A percentile compares a stretch with the other conserved stretches of the same genome.
These are phyloP conservation scores for Eurypyga helias DNA, from an alignment of 2,113 vertebrate genomes.

Conservation along the genomic window DNA sequence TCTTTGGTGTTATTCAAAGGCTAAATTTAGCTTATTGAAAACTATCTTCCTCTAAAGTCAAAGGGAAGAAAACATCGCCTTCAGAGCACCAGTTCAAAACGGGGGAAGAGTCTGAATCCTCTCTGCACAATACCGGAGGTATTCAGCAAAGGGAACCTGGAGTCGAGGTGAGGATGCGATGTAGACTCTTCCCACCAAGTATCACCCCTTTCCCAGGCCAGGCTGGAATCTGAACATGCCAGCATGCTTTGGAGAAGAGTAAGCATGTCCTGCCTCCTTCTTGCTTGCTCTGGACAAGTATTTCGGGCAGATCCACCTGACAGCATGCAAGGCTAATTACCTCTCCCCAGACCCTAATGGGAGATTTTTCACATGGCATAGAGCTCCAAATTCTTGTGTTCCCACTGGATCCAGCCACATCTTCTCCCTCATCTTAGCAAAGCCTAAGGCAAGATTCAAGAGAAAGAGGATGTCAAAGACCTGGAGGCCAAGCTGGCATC, in stretches of 20 bases:
- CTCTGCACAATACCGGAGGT: not conserved
- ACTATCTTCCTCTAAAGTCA: not conserved
- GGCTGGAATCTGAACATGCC: not conserved
- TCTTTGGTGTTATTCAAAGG: not conserved
- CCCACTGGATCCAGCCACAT: slow-evolving; percentile 50
- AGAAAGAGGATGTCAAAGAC: slow-evolving; percentile 54
- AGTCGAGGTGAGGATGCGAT: fast-evolving
- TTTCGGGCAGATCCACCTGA: not conserved
- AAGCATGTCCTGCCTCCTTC: not conserved
- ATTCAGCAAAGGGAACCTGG: not conserved
- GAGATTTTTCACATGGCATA: slow-evolving; percentile 34
- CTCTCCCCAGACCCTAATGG: slow-evolving; percentile 59
- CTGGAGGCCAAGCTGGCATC: not conserved
- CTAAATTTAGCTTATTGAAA: slow-evolving; percentile 20
- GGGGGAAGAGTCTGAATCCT: not conserved
- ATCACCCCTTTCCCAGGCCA: not conserved
- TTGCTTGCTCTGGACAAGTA: not conserved
- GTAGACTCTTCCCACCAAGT: not conserved
- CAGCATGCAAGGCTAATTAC: slow-evolving; percentile 48
- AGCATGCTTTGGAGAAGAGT: not conserved
- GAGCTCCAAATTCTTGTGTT: slow-evolving; percentile 52
- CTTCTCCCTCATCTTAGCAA: slow-evolving; percentile 64
- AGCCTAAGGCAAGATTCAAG: slow-evolving; percentile 61
- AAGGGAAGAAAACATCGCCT: not conserved
- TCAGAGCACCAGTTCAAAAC: not conserved